Evolutionary conservation across 2,797 vertebrate species (phyloP).

Genomic region (Sebastolobus altivelis): DNA sequence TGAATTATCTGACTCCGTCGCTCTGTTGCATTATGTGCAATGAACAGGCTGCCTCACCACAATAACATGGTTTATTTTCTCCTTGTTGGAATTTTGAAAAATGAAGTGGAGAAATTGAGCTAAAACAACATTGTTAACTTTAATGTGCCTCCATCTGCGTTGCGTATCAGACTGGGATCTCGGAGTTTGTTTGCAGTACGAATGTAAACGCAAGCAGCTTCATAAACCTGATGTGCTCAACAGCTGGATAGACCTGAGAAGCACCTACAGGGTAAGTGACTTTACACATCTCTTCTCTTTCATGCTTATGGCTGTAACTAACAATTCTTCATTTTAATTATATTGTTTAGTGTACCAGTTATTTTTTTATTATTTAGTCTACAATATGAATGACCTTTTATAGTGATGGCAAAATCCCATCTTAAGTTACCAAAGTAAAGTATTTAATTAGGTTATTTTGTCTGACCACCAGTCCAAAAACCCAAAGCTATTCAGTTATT

Average conservation of each 20-base stretch:
- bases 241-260: conserved; percentile 95
- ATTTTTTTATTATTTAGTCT: background rate
- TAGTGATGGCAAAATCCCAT: background rate
- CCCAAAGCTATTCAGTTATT: background rate
- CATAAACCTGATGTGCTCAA: conserved; percentile 90
- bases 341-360: background rate
- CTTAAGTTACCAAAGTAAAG: background rate
- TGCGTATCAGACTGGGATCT: conserved; percentile 93
- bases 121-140: background rate
- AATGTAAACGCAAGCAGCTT: conserved; percentile 96
- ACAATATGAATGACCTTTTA: background rate
- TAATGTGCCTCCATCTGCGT: background rate
- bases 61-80: background rate
- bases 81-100: background rate
- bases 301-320: background rate
- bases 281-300: background rate
- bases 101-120: background rate
- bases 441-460: background rate
- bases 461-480: background rate
- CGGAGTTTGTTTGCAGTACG: conserved; percentile 94
- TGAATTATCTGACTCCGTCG: background rate
- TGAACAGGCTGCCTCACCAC: background rate
- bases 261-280: conserved; percentile 90
- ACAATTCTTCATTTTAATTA: background rate
- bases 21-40: background rate